Evolutionary conservation across 2,888 invertebrate species (phyloP), one percentile per base, ranked within the genome.

Genomic region (Antitype chi): DNA sequence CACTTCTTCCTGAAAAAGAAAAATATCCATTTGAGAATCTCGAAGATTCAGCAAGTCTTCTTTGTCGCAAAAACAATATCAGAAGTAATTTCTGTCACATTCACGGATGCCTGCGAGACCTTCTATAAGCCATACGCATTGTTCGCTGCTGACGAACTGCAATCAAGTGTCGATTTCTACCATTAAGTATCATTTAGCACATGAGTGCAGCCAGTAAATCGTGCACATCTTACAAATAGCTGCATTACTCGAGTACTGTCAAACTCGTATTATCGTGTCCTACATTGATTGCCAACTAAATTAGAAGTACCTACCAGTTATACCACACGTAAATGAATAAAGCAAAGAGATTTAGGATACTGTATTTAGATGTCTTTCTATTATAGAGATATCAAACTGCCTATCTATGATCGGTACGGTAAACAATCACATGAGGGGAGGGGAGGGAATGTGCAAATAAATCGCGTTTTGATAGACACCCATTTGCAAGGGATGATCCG

Each of bases 221-320:
- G 74, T 67, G 68, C 70, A 38, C 60, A 77, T 76, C 82, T 75
- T 85, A 86, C 82, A 76, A 87, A 85, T 87, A 68, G 73, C 79
- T 71, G 80, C 74, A 81, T 87, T 84, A 85, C 71, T 80, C 71
- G 79, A 43, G 62, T 80, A 63, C 74, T 52, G 52, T n/a, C 68
- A 47, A 71, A 28, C 74, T 79, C 63, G 1, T 59, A 78, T 64
- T 78, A 66, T 78, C 47, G 32, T 72, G 79, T 83, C 55, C 28
- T 28, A 70, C 53, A 2, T n/a, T 15, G 23, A 69, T 28, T 32
- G 70, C 2, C 23, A 32, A 70, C 32, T 38, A 25, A 53, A 69
- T 62, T 25, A 32, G 8, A 66, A 59, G 2, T 7, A 20, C 15
- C 76, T 7, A 15, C 9, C 76, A 66, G 47, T 69, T 69, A 43